Base-by-base conservation (phyloP, 2,888 invertebrate genomes). In the Daptonema setosum region DNA sequence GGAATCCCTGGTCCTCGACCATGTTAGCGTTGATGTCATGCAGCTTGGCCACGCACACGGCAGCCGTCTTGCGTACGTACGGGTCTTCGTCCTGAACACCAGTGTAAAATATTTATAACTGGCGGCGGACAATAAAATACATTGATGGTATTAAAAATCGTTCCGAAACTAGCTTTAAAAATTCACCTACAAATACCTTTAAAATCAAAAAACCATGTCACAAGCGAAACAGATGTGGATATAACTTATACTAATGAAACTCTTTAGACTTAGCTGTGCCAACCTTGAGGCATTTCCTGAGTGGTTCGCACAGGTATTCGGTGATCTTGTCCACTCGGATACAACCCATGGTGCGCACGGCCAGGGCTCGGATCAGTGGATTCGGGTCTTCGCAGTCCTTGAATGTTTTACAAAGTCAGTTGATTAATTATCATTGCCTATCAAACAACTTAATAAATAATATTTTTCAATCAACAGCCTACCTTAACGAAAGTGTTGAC, bases 301-400 rank as follows among this genome's bases (percentile, higher is more conserved):
- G 76, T 0, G 97, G 97, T 71, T 97, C 95, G 73, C 97, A 97
- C 48, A 97, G 77, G 74, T 97, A 97, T 76, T 97, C 97, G 0
- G 97, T 97, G 68, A 99, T 97, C 78, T 97, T 97, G 76, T 97
- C 97, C 56, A 97, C 97, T 20, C 97, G 80, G 70, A 97, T 97
- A 73, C 97, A 99, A 56, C 97, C 97, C 97, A 97, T 97, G 24
- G 97, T 97, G 58, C 97, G 79, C 30, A 97, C 97, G 41, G 97
- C 97, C 69, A 99, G 75, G 1, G 97, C 97, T 63, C 97, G 80
- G 70, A 99, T 97, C 71, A 97, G 76, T 30, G 97, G 97, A 77
- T 99, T 99, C 17, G 93, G 88, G 75, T 97, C 97, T 77, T 97
- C 95, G 76, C 97, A 97, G 76, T 97, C 97, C 87, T 90, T n/a